These are phyloP conservation scores for Meghimatium bilineatum DNA, from an alignment of 2,888 invertebrate genomes.

Conservation along the genomic window DNA sequence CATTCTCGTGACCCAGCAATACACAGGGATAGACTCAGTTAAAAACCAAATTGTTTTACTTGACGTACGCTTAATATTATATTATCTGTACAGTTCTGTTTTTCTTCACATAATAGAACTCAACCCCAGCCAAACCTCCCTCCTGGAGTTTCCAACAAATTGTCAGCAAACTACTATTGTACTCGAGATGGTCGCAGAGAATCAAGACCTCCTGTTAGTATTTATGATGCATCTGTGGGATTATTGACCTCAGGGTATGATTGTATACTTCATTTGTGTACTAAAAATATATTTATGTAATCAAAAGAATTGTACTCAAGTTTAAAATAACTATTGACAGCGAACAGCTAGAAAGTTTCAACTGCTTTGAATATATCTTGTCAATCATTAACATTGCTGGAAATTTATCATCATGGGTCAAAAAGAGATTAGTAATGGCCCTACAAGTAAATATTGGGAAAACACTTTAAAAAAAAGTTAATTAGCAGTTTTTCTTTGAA, in stretches of 20 bases:
- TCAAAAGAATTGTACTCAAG: no score
- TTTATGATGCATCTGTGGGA: conserved; percentile 49
- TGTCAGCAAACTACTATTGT: conserved; percentile 90
- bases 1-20: no score
- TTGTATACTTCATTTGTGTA: background rate
- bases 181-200: conserved; percentile 89
- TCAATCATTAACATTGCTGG: no score
- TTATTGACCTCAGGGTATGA: conserved; percentile 47
- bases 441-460: no score
- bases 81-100: background rate
- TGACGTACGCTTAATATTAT: background rate
- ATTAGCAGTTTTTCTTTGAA: no score
- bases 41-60: background rate
- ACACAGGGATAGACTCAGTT: no score
- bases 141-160: conserved; percentile 87
- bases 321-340: no score
- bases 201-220: conserved; percentile 83
- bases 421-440: no score
- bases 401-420: no score
- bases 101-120: conserved; percentile 79
- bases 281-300: background rate
- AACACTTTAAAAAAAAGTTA: no score
- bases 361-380: no score
- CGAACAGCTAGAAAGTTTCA: no score
- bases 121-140: conserved; percentile 90